A percentile compares a stretch with the other conserved stretches of the same genome.
phyloP scores from a whole-genome alignment of 2,797 vertebrate genomes.

The Loris lydekkerianus region DNA sequence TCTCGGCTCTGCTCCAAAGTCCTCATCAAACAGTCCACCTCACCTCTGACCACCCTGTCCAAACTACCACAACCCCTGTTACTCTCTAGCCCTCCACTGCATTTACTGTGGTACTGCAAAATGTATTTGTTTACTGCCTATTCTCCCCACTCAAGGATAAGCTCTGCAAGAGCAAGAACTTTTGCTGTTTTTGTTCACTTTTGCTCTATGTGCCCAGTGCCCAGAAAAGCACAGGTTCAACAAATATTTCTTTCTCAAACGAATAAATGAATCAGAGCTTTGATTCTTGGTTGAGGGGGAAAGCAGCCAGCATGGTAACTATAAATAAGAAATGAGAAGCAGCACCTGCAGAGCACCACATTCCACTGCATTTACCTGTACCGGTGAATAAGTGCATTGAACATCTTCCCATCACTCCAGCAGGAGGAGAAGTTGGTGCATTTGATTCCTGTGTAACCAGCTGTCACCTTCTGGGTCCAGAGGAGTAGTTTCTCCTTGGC shows the following conservation, averaged over 20 bases:
- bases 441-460: conserved; percentile 95
- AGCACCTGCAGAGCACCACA: background rate
- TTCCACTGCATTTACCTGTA: conserved; percentile 92
- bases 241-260: conserved; percentile 46
- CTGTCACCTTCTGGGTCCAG: conserved; percentile 97
- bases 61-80: background rate
- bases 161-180: conserved; percentile 26
- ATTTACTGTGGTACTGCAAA: background rate
- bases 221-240: background rate
- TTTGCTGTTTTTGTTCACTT: background rate
- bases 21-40: background rate
- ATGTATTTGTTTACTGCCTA: background rate
- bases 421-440: conserved; percentile 98
- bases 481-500: conserved; percentile 99
- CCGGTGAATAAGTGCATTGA: conserved; percentile 98
- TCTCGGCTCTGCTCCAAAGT: background rate
- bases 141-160: background rate
- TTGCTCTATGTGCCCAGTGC: background rate
- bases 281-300: background rate
- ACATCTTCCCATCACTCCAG: conserved; percentile 98
- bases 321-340: conserved; percentile 10
- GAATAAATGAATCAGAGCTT: conserved; percentile 46
- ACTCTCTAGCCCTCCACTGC: background rate
- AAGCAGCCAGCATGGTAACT: background rate
- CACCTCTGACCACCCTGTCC: background rate